Evolutionary conservation across 2,797 vertebrate genomes (phyloP), one percentile per base, ranked within the genome.

Genomic region (Silurus aristotelis): DNA sequence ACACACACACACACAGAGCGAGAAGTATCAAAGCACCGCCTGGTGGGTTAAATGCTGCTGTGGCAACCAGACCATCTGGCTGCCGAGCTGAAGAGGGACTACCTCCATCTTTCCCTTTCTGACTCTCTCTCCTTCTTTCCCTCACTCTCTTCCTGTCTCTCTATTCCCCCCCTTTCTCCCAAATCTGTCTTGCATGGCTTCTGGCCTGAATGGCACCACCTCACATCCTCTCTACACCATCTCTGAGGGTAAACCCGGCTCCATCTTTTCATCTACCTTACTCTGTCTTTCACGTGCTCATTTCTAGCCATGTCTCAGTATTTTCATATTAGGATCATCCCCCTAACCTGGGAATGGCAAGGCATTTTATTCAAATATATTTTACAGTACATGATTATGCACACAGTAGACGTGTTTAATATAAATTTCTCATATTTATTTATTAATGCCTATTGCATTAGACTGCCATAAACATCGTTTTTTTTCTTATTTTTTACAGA

Each of bases 31-130:
- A 91, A 89, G 88, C 88, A 90, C 92, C 92, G 93, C 93, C 92
- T 93, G 93, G 91, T 92, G 83, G 81, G 87, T 75, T 86, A 84
- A 89, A 86, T 77, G 61, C 70, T 76, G 87, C 85, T 78, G 86
- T 83, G 87, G 85, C 84, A 87, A 89, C 87, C 85, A 83, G 92
- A 93, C 93, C 94, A 95, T 95, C 94, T 95, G 94, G 89, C 87
- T 88, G 72, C 79, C 38, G 88, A 92, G 87, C 87, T 87, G 89
- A 83, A 73, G 66, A 84, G 87, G 89, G 86, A 89, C 83, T 61
- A 63, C 85, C 82, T 88, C 77, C 20, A 1, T 82, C 77, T 67
- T 66, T 72, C 43, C 71, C 46, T 60, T 48, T 67, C 70, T 72
- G 76, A 68, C 73, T 84, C 72, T 89, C 60, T 78, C 86, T 22